Conservation (phyloP, 2,888 invertebrate species). For the Ophion ellenae region DNA sequence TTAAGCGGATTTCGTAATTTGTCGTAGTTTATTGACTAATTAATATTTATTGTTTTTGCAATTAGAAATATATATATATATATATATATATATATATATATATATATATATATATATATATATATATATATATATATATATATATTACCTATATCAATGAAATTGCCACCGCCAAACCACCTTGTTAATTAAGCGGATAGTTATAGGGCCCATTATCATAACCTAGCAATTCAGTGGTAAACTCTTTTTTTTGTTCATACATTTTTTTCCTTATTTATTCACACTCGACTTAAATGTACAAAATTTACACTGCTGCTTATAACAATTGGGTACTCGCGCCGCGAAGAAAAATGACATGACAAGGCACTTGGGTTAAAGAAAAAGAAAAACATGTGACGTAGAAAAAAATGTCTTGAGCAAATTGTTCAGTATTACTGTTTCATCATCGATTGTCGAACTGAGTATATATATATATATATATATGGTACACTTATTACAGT, state of each 20-base stretch:
- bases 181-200: no score
- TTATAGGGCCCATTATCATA: no score
- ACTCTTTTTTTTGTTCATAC: not conserved
- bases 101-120: no score
- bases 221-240: not conserved
- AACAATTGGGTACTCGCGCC: slow-evolving; percentile 15
- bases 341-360: not conserved
- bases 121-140: no score
- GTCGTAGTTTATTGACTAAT: no score
- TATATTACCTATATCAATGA: no score
- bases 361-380: not conserved
- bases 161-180: no score
- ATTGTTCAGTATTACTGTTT: slow-evolving; percentile 5
- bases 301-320: slow-evolving; percentile 30
- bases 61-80: no score
- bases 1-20: no score
- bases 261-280: slow-evolving; percentile 15
- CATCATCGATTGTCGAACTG: not conserved
- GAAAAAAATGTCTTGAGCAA: slow-evolving; percentile 36
- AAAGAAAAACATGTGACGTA: not conserved
- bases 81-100: no score
- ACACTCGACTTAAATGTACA: slow-evolving; percentile 37
- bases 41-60: no score
- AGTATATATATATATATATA: slow-evolving; percentile 6
- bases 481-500: slow-evolving; percentile 3